These are phyloP conservation scores for Murina feae DNA, from an alignment of 2,113 vertebrate genomes.

Conservation along the genomic window DNA sequence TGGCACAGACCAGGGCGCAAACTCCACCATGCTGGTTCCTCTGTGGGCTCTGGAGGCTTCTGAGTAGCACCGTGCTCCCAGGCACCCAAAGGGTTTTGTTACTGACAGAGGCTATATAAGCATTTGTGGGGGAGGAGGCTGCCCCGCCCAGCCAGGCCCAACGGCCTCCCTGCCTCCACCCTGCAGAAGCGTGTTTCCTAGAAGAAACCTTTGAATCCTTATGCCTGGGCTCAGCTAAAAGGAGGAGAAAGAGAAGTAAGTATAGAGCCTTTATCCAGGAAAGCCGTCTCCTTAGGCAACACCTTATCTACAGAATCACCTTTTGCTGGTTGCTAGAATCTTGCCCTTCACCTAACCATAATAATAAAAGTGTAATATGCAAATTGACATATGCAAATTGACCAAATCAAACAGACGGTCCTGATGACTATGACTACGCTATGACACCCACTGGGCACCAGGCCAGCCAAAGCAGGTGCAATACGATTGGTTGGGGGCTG, in stretches of 20 bases:
- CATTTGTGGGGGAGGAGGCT: neutral
- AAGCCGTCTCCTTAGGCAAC: neutral
- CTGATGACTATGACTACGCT: no score
- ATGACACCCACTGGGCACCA: no score
- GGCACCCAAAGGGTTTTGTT: neutral
- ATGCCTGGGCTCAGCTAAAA: neutral
- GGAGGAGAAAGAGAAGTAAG: neutral
- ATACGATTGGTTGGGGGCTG: no score
- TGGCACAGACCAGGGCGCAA: constrained; percentile 82
- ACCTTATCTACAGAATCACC: neutral
- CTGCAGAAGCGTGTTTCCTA: neutral
- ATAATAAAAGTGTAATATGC: no score
- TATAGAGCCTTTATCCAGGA: neutral
- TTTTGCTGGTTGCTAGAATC: neutral
- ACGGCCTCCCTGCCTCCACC: neutral
- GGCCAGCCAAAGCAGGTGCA: no score
- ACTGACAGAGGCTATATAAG: neutral
- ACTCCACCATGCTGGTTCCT: constrained; percentile 75
- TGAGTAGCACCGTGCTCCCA: neutral
- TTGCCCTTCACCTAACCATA: neutral
- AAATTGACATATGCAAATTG: no score
- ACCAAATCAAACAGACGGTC: no score
- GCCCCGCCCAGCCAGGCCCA: neutral
- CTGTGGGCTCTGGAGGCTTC: neutral
- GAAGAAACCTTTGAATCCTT: constrained; percentile 49